Conservation (phyloP, 2,797 vertebrate genomes). For the Manis pentadactyla region DNA sequence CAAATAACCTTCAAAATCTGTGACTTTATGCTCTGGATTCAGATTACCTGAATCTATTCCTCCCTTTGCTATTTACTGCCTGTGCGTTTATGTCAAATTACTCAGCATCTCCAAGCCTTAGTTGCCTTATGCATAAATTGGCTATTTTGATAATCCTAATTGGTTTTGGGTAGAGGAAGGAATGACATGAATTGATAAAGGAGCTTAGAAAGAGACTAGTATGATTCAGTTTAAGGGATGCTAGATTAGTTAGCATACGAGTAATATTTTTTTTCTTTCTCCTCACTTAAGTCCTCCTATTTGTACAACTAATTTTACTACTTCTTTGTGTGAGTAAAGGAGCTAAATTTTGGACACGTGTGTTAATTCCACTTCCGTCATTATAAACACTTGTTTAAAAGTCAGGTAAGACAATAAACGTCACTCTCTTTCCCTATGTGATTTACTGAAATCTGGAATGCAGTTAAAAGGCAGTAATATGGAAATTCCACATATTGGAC, state of each 20-base stretch:
- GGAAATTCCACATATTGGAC: background rate
- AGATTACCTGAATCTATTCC: background rate
- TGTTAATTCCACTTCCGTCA: background rate
- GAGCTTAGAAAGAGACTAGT: background rate
- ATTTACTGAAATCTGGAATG: background rate
- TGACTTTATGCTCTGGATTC: background rate
- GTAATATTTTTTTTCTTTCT: background rate
- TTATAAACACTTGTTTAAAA: background rate
- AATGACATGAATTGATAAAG: background rate
- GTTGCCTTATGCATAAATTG: background rate
- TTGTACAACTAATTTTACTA: background rate
- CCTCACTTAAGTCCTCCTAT: background rate
- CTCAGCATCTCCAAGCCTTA: background rate
- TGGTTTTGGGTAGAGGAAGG: background rate
- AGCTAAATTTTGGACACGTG: background rate
- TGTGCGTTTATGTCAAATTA: background rate
- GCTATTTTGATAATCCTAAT: background rate
- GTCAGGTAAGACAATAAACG: background rate
- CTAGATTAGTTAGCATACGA: background rate
- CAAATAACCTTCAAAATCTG: background rate
- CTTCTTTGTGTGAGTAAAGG: background rate
- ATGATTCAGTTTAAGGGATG: background rate
- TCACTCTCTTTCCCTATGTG: background rate
- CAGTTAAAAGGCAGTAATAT: background rate
- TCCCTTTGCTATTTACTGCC: background rate